Percentiles rank a stretch among this genome's conserved stretches.
phyloP scores from a whole-genome alignment of 2,113 vertebrate species.

The Gobio gobio region DNA sequence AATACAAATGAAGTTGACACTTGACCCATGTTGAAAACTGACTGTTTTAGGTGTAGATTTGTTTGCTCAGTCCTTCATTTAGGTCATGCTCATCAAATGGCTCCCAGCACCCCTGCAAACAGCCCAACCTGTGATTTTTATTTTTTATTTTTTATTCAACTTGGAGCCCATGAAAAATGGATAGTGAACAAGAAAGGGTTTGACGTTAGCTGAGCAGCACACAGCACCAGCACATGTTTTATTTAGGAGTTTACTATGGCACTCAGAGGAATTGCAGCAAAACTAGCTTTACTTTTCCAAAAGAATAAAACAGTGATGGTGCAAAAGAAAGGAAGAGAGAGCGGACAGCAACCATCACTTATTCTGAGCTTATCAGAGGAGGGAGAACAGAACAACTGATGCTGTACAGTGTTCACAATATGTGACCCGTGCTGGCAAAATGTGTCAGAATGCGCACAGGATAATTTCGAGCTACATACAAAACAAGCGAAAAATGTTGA shows the following conservation, averaged over 20 bases:
- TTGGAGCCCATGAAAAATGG: conserved; percentile 73
- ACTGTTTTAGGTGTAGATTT: not conserved
- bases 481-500: no score
- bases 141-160: conserved; percentile 57
- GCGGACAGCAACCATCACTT: conserved; percentile 38
- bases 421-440: not conserved
- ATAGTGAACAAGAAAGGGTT: conserved; percentile 68
- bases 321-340: conserved; percentile 36
- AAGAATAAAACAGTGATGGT: conserved; percentile 35
- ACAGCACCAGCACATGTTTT: conserved; percentile 74
- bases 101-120: conserved; percentile 34
- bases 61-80: conserved; percentile 13
- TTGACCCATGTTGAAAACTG: not conserved
- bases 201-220: conserved; percentile 69
- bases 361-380: conserved; percentile 59
- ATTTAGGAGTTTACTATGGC: conserved; percentile 71
- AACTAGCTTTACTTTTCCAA: conserved; percentile 40
- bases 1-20: not conserved
- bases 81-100: conserved; percentile 51
- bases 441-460: no score
- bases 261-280: conserved; percentile 62
- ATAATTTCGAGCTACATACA: no score
- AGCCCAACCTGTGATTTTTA: conserved; percentile 59
- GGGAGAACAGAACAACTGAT: conserved; percentile 63
- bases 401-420: conserved; percentile 58